Conservation (phyloP, 1,140 invertebrate genomes). For the Onthophagus taurus region DNA sequence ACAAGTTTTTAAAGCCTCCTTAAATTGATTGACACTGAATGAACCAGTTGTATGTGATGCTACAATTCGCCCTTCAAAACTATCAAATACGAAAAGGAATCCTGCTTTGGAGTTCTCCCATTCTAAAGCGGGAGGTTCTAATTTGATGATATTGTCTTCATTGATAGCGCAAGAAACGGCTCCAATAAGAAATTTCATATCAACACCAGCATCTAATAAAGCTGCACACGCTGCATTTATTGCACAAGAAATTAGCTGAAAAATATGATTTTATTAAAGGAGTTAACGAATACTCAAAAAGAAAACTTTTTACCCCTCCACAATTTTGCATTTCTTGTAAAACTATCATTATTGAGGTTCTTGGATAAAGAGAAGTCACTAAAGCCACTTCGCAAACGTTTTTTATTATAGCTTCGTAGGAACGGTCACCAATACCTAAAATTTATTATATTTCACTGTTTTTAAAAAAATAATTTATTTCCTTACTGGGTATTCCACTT, state of each 20-base stretch:
- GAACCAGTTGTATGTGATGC: conserved; percentile 55
- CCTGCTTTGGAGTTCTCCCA: conserved; percentile 42
- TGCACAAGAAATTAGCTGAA: conserved; percentile 63
- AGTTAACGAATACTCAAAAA: conserved; percentile 2
- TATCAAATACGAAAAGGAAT: conserved; percentile 65
- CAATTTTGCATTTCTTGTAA: conserved; percentile 80
- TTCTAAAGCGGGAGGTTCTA: conserved; percentile 51
- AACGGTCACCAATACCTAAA: conserved; percentile 55
- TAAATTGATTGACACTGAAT: conserved; percentile 55
- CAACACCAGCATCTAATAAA: conserved; percentile 66
- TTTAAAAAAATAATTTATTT: conserved; percentile 30
- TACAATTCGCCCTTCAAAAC: conserved; percentile 51
- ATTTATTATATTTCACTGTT: background rate
- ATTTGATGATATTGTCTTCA: conserved; percentile 48
- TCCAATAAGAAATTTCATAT: conserved; percentile 72
- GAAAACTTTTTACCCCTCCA: conserved; percentile 57
- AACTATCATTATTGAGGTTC: conserved; percentile 65
- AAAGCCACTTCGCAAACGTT: conserved; percentile 67
- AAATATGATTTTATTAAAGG: conserved; percentile 9
- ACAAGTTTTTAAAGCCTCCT: conserved; percentile 52
- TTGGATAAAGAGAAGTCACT: conserved; percentile 60
- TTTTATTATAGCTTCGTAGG: conserved; percentile 63
- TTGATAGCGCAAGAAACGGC: conserved; percentile 64
- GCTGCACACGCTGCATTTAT: conserved; percentile 77
- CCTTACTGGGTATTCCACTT: conserved; percentile 59